A percentile compares a stretch with the other conserved stretches of the same genome.
Evolutionary conservation across 2,888 invertebrate genomes (phyloP).

Genomic region (Diarsia brunnea): DNA sequence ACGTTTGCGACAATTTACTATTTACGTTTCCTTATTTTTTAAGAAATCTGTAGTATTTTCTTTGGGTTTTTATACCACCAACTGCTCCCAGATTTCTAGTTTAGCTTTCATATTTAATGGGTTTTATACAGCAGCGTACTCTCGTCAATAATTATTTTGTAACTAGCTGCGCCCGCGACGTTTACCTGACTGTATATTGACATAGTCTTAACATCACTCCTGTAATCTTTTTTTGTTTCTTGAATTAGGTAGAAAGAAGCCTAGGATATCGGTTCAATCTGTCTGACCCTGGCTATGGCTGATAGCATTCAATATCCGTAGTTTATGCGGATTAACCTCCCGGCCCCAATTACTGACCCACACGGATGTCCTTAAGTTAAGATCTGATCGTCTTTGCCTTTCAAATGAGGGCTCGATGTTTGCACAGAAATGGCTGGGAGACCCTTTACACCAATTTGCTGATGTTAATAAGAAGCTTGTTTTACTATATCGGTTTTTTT

Average conservation of each 20-base stretch:
- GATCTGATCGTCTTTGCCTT: conserved; percentile 19
- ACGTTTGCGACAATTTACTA: conserved; percentile 24
- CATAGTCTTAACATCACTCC: not conserved
- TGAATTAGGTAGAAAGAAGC: not conserved
- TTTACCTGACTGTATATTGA: not conserved
- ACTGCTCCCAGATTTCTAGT: not conserved
- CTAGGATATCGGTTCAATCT: not conserved
- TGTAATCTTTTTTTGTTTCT: not conserved
- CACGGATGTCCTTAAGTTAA: conserved; percentile 13
- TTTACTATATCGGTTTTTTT: conserved; percentile 19
- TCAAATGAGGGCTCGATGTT: conserved; percentile 11
- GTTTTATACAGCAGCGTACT: not conserved
- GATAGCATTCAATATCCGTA: not conserved
- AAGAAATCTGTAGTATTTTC: not conserved
- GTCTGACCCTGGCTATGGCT: not conserved
- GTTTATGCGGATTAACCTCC: not conserved
- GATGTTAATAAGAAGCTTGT: conserved; percentile 29
- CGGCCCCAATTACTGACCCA: conserved; percentile 21
- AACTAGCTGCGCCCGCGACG: not conserved
- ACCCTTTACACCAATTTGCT: conserved; percentile 23
- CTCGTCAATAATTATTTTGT: conserved; percentile 18
- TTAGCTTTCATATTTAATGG: not conserved
- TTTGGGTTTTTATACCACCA: conserved; percentile 1
- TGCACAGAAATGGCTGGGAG: conserved; percentile 8
- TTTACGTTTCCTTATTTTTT: conserved; percentile 11